These are phyloP conservation scores for Forbesichthys agassizii DNA, from an alignment of 2,113 vertebrate species.

Conservation along the genomic window DNA sequence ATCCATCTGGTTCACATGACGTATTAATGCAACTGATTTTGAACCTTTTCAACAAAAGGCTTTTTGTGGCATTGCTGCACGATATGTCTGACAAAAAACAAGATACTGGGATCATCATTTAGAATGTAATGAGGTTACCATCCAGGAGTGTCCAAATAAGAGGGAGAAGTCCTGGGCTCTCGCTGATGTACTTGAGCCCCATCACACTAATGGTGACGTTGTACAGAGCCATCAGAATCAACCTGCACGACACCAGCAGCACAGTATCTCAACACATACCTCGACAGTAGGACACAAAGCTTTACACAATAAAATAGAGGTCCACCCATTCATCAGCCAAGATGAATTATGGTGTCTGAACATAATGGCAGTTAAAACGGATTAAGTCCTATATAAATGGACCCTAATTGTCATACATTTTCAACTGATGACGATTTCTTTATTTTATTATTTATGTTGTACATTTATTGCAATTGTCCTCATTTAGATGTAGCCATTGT, in stretches of 20 bases:
- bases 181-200: constrained; percentile 86
- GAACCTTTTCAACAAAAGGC: not conserved
- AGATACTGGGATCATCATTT: not conserved
- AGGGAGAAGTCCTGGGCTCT: constrained; percentile 79
- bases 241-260: constrained; percentile 69
- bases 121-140: constrained; percentile 71
- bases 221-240: constrained; percentile 93
- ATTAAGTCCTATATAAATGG: not conserved
- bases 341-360: not conserved
- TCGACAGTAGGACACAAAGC: not conserved
- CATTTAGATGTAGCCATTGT: too few relatives aligned
- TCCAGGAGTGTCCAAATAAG: constrained; percentile 86
- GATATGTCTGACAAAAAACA: not conserved
- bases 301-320: not conserved
- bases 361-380: too few relatives aligned
- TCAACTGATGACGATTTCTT: too few relatives aligned
- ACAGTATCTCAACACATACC: not conserved
- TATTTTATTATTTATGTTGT: too few relatives aligned
- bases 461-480: too few relatives aligned
- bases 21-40: not conserved
- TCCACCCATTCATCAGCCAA: not conserved
- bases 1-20: not conserved
- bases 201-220: constrained; percentile 90
- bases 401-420: too few relatives aligned
- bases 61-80: not conserved